Conservation (phyloP, 2,113 vertebrate genomes). For the Gallinago jamesoni region DNA sequence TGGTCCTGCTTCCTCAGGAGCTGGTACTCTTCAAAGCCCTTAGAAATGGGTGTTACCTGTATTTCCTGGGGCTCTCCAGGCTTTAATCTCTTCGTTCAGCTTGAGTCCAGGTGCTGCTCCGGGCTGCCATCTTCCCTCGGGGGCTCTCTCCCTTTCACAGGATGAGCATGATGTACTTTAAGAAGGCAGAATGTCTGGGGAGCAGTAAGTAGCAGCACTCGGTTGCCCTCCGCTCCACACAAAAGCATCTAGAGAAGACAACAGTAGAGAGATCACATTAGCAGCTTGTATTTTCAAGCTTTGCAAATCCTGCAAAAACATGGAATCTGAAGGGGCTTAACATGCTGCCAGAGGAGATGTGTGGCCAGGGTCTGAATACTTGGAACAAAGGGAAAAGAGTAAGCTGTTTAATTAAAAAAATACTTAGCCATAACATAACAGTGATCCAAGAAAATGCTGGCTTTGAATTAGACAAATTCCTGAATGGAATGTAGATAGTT, state of each 20-base stretch:
- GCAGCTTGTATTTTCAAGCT: neutral
- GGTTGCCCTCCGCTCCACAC: neutral
- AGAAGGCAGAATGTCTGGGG: no score
- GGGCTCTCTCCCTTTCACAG: neutral
- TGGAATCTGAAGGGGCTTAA: neutral
- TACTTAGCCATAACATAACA: neutral
- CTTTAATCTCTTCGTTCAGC: neutral
- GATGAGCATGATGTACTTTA: no score
- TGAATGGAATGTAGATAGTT: neutral
- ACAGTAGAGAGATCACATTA: neutral
- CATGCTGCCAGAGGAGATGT: neutral
- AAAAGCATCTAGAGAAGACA: neutral
- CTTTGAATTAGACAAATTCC: neutral
- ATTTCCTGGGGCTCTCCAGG: neutral
- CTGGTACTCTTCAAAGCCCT: neutral
- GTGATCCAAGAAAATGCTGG: neutral
- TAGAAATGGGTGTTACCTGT: neutral
- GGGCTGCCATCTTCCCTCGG: neutral
- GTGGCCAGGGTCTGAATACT: neutral
- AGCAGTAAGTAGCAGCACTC: neutral
- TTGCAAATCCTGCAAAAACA: neutral
- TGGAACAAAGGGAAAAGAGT: neutral
- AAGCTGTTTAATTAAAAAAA: neutral
- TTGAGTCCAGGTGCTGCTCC: neutral
- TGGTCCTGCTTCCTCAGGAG: neutral